Evolutionary conservation across 2,888 invertebrate species (phyloP).

Genomic region (Coecobrya sp.): DNA sequence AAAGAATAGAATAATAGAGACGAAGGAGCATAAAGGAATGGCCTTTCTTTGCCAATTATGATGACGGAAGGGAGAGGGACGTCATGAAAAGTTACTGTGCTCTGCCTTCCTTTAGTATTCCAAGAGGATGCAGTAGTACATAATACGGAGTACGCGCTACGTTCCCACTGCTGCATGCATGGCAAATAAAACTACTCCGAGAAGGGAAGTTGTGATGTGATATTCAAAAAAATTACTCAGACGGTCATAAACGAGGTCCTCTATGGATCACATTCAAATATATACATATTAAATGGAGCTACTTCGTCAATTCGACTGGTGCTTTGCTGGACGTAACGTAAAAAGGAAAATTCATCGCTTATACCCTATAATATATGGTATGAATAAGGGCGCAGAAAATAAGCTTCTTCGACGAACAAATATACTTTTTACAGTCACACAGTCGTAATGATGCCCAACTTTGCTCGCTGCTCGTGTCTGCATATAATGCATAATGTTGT

Average conservation of each 20-base stretch:
- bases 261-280: conserved; percentile 69
- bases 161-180: conserved; percentile 33
- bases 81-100: conserved; percentile 60
- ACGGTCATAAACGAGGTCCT: conserved; percentile 68
- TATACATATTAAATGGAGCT: conserved; percentile 58
- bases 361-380: neutral
- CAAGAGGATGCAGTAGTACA: conserved; percentile 41
- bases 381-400: conserved; percentile 39
- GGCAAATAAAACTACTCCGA: conserved; percentile 51
- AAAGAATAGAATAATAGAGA: conserved; percentile 57
- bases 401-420: conserved; percentile 6
- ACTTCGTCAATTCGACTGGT: conserved; percentile 58
- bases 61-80: conserved; percentile 60
- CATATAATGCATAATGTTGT: conserved; percentile 65
- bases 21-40: conserved; percentile 55
- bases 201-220: conserved; percentile 62
- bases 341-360: conserved; percentile 47
- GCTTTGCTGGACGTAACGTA: conserved; percentile 56
- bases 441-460: conserved; percentile 45
- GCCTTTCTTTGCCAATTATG: conserved; percentile 66
- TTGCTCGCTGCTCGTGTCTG: conserved; percentile 58
- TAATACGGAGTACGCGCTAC: conserved; percentile 18
- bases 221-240: conserved; percentile 73
- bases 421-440: conserved; percentile 51
- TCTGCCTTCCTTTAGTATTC: conserved; percentile 39